Conservation (phyloP, 2,797 vertebrate genomes). For the Tragelaphus oryx region DNA sequence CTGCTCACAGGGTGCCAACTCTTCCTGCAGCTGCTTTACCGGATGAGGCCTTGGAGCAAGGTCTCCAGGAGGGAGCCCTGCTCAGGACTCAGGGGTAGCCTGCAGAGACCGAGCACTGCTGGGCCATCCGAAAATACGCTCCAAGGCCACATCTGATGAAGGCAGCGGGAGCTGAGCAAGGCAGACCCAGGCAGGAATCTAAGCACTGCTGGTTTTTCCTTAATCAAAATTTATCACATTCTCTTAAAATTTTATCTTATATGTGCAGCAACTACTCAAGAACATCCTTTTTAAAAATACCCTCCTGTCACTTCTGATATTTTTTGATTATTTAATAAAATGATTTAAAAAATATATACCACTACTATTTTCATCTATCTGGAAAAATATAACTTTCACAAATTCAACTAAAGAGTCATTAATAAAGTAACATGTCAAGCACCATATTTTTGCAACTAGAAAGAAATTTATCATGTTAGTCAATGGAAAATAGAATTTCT, state of each 20-base stretch:
- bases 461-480: constrained; percentile 49
- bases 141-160: neutral
- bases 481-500: constrained; percentile 64
- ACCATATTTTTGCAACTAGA: constrained; percentile 68
- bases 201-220: neutral
- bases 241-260: constrained; percentile 19
- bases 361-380: constrained; percentile 45
- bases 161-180: neutral
- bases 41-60: neutral
- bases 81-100: neutral
- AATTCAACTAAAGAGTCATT: constrained; percentile 44
- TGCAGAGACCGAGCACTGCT: neutral
- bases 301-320: constrained; percentile 45
- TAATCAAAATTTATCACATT: neutral
- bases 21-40: neutral
- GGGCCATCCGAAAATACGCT: neutral
- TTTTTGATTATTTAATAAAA: constrained; percentile 29
- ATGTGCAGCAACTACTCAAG: constrained; percentile 23
- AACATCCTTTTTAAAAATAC: neutral
- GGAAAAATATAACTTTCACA: constrained; percentile 45
- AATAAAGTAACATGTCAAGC: constrained; percentile 66
- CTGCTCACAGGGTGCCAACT: neutral
- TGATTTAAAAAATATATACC: constrained; percentile 8
- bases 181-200: neutral
- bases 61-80: neutral